phyloP scores from a whole-genome alignment of 2,888 invertebrate genomes.

The Eupithecia subumbrata region DNA sequence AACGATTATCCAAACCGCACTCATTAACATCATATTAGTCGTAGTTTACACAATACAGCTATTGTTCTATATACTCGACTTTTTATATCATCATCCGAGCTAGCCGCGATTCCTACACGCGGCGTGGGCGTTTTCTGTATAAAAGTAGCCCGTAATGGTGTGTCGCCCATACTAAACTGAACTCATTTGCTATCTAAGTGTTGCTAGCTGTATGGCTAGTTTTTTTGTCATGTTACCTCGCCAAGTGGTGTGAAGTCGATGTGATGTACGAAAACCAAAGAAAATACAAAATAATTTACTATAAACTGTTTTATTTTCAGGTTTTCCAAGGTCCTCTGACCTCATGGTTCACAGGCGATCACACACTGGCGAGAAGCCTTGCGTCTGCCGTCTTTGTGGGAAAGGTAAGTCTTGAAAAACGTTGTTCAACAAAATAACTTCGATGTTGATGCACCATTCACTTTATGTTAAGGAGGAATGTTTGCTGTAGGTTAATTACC shows the following conservation, averaged over 20 bases:
- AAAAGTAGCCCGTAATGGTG: too few relatives aligned
- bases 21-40: too few relatives aligned
- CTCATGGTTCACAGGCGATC: constrained; percentile 85
- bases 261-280: neutral
- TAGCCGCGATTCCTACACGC: too few relatives aligned
- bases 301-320: constrained; percentile 52
- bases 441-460: neutral
- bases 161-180: too few relatives aligned
- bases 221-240: neutral
- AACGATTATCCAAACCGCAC: too few relatives aligned
- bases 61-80: too few relatives aligned
- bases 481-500: neutral
- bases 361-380: constrained; percentile 86
- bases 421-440: neutral
- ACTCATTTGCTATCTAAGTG: too few relatives aligned
- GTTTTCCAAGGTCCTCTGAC: constrained; percentile 86
- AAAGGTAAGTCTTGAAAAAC: constrained; percentile 62
- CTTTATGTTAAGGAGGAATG: too few relatives aligned
- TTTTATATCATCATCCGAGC: too few relatives aligned
- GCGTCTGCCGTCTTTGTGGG: constrained; percentile 77
- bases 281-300: neutral
- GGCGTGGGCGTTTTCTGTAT: too few relatives aligned
- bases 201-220: neutral
- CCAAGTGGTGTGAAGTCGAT: neutral
- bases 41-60: too few relatives aligned